Percentiles rank a stretch among this genome's conserved stretches.
These are phyloP conservation scores for Heliconius hewitsoni DNA, from an alignment of 1,140 invertebrate genomes.

Conservation along the genomic window DNA sequence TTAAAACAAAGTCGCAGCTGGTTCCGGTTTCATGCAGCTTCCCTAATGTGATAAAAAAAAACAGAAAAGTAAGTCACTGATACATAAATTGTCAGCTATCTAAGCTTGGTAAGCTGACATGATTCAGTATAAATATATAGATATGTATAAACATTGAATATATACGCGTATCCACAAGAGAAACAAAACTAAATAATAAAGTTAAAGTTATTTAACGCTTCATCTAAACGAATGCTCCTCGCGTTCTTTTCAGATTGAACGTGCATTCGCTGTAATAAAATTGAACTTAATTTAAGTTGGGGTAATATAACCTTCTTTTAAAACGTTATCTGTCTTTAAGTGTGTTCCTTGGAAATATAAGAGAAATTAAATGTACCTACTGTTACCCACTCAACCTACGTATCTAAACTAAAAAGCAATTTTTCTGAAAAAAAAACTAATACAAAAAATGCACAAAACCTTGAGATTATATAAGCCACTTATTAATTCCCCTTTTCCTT, in stretches of 20 bases:
- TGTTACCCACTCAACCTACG: too few relatives aligned
- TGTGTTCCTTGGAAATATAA: background rate
- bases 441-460: background rate
- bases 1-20: too few relatives aligned
- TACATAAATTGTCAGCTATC: too few relatives aligned
- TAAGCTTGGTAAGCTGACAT: too few relatives aligned
- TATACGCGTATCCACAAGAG: background rate
- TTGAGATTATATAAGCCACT: background rate
- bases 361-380: too few relatives aligned
- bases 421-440: background rate
- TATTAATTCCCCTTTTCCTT: background rate
- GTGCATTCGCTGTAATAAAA: slow-evolving; percentile 5
- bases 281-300: slow-evolving; percentile 8
- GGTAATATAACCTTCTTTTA: slow-evolving; percentile 7
- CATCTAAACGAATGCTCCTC: slow-evolving; percentile 7
- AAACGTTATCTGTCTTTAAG: background rate
- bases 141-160: too few relatives aligned
- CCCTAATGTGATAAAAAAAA: too few relatives aligned
- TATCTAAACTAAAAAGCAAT: too few relatives aligned
- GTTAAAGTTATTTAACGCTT: slow-evolving; percentile 10
- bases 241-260: slow-evolving; percentile 10
- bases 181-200: slow-evolving; percentile 9
- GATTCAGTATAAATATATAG: background rate
- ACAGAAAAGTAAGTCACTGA: too few relatives aligned
- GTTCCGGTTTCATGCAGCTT: too few relatives aligned